Evolutionary conservation across 2,888 invertebrate species (phyloP), one percentile per base, ranked within the genome.

Genomic region (Eumerus sabulonum): DNA sequence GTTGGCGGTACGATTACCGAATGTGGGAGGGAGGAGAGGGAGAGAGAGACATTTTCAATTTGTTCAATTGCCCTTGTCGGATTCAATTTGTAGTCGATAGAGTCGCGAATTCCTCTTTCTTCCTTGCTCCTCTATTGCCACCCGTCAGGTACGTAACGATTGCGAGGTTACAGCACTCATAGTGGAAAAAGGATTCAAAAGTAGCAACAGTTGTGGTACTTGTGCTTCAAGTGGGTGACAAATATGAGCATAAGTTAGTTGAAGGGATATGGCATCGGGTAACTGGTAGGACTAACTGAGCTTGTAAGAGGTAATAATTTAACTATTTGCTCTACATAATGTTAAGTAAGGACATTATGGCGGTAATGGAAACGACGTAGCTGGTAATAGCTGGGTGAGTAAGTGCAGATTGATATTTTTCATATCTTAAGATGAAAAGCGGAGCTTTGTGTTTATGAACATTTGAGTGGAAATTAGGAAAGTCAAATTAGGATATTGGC

Each of bases 41-140:
- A 60, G 38, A 13, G 35, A 13, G 62, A 50, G 50, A 70, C 56
- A 68, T 70, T 74, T 74, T 60, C 79, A 81, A 81, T 81, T 76
- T 81, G 64, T 64, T 81, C 79, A 74, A 81, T 81, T 81, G 79
- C 74, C 60, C 74, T 81, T 74, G 72, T 76, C 70, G 67, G 56
- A 70, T 70, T 81, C 70, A 81, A 81, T 81, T 81, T 56, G 60
- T 64, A 56, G 73, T 64, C 48, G 59, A 73, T 54, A 51, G 50
- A 72, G 60, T 50, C 54, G 64, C 54, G 59, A 57, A 62, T 67
- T 40, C 45, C 35, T 36, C 19, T 27, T 18, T 53, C 44, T 11
- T 27, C 2, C 12, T 54, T 36, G 40, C 18, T 60, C 27, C 27
- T 7, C 2, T 27, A 27, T 2, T 27, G 27, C 3, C 7, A 2